phyloP scores from a whole-genome alignment of 2,888 invertebrate species.

The Trissolcus japonicus region DNA sequence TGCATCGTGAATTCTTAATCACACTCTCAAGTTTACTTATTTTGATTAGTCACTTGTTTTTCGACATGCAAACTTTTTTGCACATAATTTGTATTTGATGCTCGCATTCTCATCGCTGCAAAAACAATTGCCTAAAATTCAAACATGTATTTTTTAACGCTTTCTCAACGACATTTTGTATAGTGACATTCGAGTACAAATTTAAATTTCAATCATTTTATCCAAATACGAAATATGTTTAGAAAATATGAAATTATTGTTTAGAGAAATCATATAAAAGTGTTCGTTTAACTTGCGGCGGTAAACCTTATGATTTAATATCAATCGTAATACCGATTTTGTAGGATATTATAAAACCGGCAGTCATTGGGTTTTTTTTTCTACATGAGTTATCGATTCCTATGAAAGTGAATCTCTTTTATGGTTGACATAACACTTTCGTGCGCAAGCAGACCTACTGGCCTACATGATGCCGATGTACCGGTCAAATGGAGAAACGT shows the following conservation, averaged over 20 bases:
- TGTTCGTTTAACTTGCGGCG: no score
- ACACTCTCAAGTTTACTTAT: not conserved
- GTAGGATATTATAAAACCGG: constrained; percentile 9
- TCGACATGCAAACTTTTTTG: constrained; percentile 4
- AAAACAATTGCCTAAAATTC: no score
- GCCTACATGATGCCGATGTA: constrained; percentile 64
- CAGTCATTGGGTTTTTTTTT: constrained; percentile 44
- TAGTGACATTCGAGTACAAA: no score
- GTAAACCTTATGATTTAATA: no score
- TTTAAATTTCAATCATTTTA: no score
- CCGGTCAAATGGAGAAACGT: constrained; percentile 55
- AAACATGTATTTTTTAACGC: no score
- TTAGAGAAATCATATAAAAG: no score
- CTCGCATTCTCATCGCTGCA: not conserved
- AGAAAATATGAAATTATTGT: no score
- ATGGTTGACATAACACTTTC: constrained; percentile 67
- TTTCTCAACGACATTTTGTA: no score
- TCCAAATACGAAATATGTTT: no score
- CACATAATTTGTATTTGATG: not conserved
- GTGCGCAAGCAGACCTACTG: constrained; percentile 64
- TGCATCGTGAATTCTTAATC: constrained; percentile 29
- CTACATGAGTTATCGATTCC: constrained; percentile 56
- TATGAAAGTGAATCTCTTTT: constrained; percentile 70
- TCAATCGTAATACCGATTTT: no score
- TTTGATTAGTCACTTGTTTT: not conserved